Base-by-base conservation (phyloP, 2,888 invertebrate genomes). In the Amiota communis region DNA sequence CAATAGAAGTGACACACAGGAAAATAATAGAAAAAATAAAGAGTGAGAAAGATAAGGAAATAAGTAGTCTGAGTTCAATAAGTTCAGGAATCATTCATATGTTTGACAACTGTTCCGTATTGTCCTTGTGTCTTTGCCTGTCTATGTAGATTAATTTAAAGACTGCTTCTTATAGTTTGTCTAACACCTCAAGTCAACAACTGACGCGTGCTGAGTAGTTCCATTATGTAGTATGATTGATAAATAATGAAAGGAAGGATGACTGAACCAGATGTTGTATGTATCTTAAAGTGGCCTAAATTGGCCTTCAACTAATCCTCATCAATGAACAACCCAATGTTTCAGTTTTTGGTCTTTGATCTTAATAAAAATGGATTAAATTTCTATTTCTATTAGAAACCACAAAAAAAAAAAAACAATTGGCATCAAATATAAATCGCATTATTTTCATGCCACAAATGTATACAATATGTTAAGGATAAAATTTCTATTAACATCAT, bases 201-300 rank as follows among this genome's bases (percentile, higher is more conserved):
- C 63, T 63, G 63, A 13, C 63, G 63, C 63, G 63, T 63, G 63
- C 63, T 63, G 63, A 36, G 36, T 36, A 4, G 36, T 36, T 36
- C 36, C 6, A 6, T 6, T 2, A 4, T 36, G 8, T 36, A 36
- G 1, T 23, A 23, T 23, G 23, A 23, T 23, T 36, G 36, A 36
- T 36, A 36, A 36, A 36, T 36, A 36, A 36, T 36, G 36, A 36
- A 36, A 6, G 36, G 6, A 6, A 36, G 36, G 4, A 36, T 4
- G 36, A 36, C 36, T 36, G 36, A 36, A 36, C 36, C 36, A 36
- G 36, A 36, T 36, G 36, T 36, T 36, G 6, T 36, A 36, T 36
- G 4, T 6, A 36, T 6, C 36, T 6, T 36, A 36, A 23, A 36
- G 36, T 36, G 36, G 6, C 8, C 36, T 4, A 36, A 36, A 36